Evolutionary conservation across 2,888 invertebrate genomes (phyloP).

Genomic region (Baronia brevicornis): DNA sequence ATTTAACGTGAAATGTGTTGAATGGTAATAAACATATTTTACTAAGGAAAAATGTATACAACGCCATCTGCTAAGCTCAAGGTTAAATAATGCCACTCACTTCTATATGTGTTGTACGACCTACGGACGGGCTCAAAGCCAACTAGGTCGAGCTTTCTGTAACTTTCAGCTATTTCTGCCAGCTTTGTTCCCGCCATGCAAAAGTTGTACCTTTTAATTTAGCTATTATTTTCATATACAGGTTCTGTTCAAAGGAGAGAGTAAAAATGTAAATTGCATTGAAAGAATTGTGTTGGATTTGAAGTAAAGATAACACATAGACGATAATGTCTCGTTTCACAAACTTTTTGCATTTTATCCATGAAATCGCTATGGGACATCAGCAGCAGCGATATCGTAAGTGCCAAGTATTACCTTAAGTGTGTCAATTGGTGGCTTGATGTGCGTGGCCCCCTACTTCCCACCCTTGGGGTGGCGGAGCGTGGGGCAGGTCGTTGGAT

Average conservation of each 20-base stretch:
- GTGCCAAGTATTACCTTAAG: conserved; percentile 70
- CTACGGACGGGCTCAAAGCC: conserved; percentile 57
- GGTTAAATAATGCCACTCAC: conserved; percentile 43
- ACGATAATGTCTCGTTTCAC: too few species aligned
- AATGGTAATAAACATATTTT: too few species aligned
- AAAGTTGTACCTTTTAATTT: conserved; percentile 19
- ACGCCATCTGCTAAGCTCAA: conserved; percentile 27
- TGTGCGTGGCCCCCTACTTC: conserved; percentile 64
- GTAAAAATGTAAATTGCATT: too few species aligned
- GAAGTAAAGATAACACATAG: too few species aligned
- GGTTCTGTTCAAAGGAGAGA: conserved; percentile 8
- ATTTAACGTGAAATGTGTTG: too few species aligned
- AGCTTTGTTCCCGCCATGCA: conserved; percentile 33
- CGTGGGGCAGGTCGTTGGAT: conserved; percentile 77
- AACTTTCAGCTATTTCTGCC: conserved; percentile 56
- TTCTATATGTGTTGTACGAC: conserved; percentile 38
- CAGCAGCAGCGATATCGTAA: conserved; percentile 50
- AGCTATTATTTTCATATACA: conserved; percentile 6
- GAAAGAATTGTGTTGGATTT: too few species aligned
- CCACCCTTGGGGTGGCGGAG: conserved; percentile 47
- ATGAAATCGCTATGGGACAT: conserved; percentile 22
- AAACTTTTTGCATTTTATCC: conserved; percentile 3
- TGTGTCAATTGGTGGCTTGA: conserved; percentile 74
- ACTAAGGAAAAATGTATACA: too few species aligned
- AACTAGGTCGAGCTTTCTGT: conserved; percentile 68